phyloP scores from a whole-genome alignment of 2,888 invertebrate genomes.

The Adelognathus sp. region DNA sequence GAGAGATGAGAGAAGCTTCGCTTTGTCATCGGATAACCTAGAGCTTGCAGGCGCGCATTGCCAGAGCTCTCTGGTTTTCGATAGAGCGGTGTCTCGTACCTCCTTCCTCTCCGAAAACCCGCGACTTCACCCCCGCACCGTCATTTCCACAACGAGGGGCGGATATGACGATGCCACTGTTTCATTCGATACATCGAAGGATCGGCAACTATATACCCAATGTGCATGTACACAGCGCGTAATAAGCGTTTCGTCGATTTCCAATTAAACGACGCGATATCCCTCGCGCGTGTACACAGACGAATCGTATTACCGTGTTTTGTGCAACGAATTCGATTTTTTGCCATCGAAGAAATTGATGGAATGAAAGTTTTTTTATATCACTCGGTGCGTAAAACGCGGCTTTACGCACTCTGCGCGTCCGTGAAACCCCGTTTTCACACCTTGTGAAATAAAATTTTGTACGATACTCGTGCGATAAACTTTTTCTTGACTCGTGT shows the following conservation, averaged over 20 bases:
- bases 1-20: constrained; percentile 62
- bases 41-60: constrained; percentile 71
- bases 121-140: constrained; percentile 43
- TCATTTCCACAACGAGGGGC: constrained; percentile 14
- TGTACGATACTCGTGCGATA: no score
- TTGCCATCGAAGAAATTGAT: neutral
- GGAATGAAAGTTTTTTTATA: neutral
- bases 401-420: no score
- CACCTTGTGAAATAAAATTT: no score
- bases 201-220: constrained; percentile 51
- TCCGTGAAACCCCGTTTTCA: no score
- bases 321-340: neutral
- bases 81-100: constrained; percentile 65
- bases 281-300: neutral
- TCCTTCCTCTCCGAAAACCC: constrained; percentile 41
- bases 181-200: constrained; percentile 61
- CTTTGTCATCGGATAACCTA: constrained; percentile 81
- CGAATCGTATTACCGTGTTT: constrained; percentile 59
- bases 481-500: no score
- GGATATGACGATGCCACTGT: constrained; percentile 47
- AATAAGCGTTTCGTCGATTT: constrained; percentile 72
- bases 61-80: constrained; percentile 72
- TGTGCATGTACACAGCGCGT: constrained; percentile 59
- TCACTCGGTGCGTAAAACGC: no score
- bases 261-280: constrained; percentile 66